A percentile compares a stretch with the other conserved stretches of the same genome.
These are phyloP conservation scores for Jordanella pulchra DNA, from an alignment of 2,797 vertebrate species.

Conservation along the genomic window DNA sequence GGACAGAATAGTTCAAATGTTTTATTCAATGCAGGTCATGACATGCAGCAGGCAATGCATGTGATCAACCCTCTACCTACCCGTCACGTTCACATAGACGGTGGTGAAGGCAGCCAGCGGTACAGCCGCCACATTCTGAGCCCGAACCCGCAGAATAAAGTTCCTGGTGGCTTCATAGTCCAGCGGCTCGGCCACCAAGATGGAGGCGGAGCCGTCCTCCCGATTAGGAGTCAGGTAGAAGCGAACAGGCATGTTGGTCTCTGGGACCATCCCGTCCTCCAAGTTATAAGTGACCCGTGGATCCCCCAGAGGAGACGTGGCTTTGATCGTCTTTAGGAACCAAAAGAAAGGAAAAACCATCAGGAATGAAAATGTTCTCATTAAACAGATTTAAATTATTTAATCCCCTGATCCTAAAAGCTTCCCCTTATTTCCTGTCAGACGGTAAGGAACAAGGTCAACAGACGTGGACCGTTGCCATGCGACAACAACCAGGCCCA, in stretches of 20 bases:
- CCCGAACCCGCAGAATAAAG: constrained; percentile 86
- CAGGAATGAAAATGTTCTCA: too few relatives aligned
- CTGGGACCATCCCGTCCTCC: constrained; percentile 88
- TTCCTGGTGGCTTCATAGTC: constrained; percentile 88
- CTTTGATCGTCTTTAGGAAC: constrained; percentile 82
- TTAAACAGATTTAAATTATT: too few relatives aligned
- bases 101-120: constrained; percentile 86
- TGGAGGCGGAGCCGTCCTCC: constrained; percentile 86
- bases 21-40: background rate
- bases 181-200: constrained; percentile 87
- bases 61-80: constrained; percentile 65
- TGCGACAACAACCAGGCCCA: too few relatives aligned
- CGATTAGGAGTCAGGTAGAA: constrained; percentile 92
- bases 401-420: too few relatives aligned
- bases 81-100: constrained; percentile 85
- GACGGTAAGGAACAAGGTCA: too few relatives aligned
- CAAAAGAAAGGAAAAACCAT: background rate
- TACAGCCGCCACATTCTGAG: constrained; percentile 87
- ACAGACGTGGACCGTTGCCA: too few relatives aligned
- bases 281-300: constrained; percentile 88
- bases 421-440: too few relatives aligned
- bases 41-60: background rate
- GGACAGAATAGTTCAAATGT: too few relatives aligned
- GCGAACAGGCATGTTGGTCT: constrained; percentile 89
- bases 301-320: constrained; percentile 86